Base-by-base conservation (phyloP, 2,797 vertebrate species). In the Onychomys leucogaster region DNA sequence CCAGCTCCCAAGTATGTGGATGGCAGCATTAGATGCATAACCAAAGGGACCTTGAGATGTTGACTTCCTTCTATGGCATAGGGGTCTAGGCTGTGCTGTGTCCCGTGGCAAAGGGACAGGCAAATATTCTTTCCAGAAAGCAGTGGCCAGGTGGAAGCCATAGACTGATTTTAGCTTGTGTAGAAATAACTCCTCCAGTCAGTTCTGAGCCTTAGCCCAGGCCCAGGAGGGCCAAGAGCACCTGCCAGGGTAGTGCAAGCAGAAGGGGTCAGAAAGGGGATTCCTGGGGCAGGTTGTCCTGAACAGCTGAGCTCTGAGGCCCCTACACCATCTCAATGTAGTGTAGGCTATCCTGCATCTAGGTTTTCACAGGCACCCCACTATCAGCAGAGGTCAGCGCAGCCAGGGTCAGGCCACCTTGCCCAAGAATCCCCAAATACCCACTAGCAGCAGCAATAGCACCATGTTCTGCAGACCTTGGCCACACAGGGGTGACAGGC, bases 101-200 rank as follows among this genome's bases (percentile, higher is more conserved):
- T 78, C n/a, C 8, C 17, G 1, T 0, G 21, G 6, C 43, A 4
- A 75, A 29, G 61, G 52, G 1, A 65, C 16, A 32, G 9, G 55
- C 19, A 23, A 32, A 73, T 41, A 3, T 21, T 34, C 19, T 81
- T 81, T 37, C 76, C 27, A 41, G 67, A 49, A 25, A 37, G 21
- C 23, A 4, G 0, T 8, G 55, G 65, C 34, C 43, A 2, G 10
- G 2, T 2, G 1, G 73, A 17, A n/a, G 37, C 27, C 5, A 7
- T 0, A 0, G 49, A 4, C 9, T 9, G 17, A 19, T 43, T 3
- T 41, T 61, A 65, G 46, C 52, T 71, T 0, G 13, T 32, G 6
- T 57, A 6, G 67, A 63, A 11, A 12, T 32, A 59, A 43, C 7
- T 5, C 14, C 2, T 13, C 6, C n/a, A 1, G 2, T 71, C 10